Base-by-base conservation (phyloP, 2,888 invertebrate species). In the Campaea margaritaria region DNA sequence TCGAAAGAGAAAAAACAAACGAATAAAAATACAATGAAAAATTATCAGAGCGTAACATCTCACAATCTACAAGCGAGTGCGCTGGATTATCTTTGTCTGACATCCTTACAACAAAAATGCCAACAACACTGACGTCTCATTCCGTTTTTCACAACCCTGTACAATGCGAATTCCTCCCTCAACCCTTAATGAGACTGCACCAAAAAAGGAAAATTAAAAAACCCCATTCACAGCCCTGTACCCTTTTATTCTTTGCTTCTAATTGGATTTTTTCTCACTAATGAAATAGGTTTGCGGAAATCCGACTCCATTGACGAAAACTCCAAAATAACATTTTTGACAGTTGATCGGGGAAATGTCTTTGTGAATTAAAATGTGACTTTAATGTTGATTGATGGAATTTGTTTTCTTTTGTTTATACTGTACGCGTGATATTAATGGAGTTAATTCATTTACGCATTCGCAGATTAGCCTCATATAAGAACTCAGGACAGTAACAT, bases 181-280 rank as follows among this genome's bases (percentile, higher is more conserved):
- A 54, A 39, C 28, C 47, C 45, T 38, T 56, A 61, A 56, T 56
- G 51, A 61, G 60, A 44, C 21, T 52, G 55, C 55, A 48, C 16
- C 16, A 28, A 47, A 54, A 42, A 60, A 54, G 14, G 12, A 12
- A 39, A 51, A 36, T 49, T 58, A 46, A 63, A 58, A 55, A 54
- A 31, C 41, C 16, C 51, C 42, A 50, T 61, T 64, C 46, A 53
- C 21, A 15, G 34, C n/a, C 0, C 11, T 16, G 13, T 27, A 42
- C 54, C 53, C 46, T 47, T 54, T 54, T 53, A 55, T 52, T 56
- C 36, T 12, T 46, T 14, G 46, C 14, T 45, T 15, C 42, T 65
- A 65, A 64, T 68, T 68, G 68, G 62, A 64, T 61, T 68, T 68
- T 65, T 60, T 49, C 58, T 58, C 53, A 59, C 45, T 56, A 46